These are phyloP conservation scores for Eira barbara DNA, from an alignment of 2,113 vertebrate genomes.

Conservation along the genomic window DNA sequence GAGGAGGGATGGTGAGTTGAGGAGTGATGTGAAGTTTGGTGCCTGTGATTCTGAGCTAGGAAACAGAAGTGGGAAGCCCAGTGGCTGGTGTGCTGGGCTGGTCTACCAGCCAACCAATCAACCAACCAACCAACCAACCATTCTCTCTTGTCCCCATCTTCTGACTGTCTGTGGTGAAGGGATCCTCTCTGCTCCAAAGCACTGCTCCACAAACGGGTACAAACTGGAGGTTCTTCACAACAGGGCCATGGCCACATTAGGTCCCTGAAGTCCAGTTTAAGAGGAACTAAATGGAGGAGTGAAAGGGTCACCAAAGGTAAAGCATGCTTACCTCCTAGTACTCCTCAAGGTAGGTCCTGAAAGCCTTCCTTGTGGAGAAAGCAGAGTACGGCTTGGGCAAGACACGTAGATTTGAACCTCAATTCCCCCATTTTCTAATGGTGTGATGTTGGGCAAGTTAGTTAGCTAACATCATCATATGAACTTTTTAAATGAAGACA, in stretches of 20 bases:
- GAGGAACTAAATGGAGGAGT: neutral
- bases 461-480: neutral
- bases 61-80: neutral
- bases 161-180: neutral
- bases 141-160: neutral
- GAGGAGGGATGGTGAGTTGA: neutral
- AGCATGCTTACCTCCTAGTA: neutral
- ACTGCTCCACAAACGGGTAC: neutral
- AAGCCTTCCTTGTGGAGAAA: neutral
- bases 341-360: neutral
- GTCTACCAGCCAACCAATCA: neutral
- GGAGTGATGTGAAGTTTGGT: neutral
- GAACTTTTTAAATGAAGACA: neutral
- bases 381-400: neutral
- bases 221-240: neutral
- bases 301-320: neutral
- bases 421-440: neutral
- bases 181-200: neutral
- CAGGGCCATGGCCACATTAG: neutral
- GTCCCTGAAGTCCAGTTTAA: neutral
- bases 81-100: accelerated
- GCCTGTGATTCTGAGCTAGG: neutral
- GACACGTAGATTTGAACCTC: neutral
- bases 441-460: neutral
- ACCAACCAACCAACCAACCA: neutral